phyloP scores from a whole-genome alignment of 2,113 vertebrate species.

The Aptenodytes forsteri region DNA sequence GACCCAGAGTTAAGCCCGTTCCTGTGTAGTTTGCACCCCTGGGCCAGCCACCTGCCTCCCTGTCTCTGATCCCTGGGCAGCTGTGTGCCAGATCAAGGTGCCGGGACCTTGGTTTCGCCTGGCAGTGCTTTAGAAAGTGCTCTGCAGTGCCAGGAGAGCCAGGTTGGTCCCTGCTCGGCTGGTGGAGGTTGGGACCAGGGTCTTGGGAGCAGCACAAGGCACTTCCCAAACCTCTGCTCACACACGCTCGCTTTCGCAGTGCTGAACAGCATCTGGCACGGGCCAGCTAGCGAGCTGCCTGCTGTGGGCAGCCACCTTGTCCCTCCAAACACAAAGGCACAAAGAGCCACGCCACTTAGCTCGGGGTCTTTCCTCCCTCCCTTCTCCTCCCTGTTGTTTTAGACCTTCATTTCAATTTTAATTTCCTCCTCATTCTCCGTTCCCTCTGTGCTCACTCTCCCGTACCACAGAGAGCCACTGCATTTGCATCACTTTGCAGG shows the following conservation, averaged over 20 bases:
- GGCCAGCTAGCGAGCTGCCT: background rate
- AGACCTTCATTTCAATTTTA: background rate
- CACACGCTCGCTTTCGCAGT: fast-evolving
- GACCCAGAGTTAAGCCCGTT: fast-evolving
- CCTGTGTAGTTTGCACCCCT: background rate
- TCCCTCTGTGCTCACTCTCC: background rate
- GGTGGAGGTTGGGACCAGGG: background rate
- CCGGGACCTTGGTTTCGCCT: background rate
- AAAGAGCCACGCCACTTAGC: background rate
- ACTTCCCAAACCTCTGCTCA: background rate
- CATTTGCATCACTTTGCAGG: background rate
- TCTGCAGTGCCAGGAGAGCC: background rate
- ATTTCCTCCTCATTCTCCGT: background rate
- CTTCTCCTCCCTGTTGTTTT: background rate
- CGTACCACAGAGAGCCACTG: background rate
- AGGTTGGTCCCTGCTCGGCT: background rate
- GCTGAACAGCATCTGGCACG: background rate
- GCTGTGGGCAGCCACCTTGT: background rate
- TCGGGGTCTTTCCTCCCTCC: background rate
- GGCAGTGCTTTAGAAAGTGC: background rate
- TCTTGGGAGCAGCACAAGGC: background rate
- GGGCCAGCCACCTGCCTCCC: background rate
- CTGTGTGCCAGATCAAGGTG: background rate
- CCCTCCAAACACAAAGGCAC: background rate
- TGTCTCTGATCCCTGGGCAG: background rate